A percentile compares a stretch with the other conserved stretches of the same genome.
Conservation (phyloP, 1,140 invertebrate species). For the Apolygus lucorum region DNA sequence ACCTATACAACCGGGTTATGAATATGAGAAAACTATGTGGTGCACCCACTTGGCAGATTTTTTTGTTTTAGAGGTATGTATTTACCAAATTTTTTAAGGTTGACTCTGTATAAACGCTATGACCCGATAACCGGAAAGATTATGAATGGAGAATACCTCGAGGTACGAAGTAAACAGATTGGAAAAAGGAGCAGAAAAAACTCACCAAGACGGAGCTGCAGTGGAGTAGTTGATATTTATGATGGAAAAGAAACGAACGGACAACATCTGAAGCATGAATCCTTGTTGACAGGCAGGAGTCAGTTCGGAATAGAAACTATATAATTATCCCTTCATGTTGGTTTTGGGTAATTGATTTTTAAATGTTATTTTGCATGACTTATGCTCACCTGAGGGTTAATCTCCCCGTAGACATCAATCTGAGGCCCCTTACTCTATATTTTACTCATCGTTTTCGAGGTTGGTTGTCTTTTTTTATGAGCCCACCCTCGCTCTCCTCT, state of each 20-base stretch:
- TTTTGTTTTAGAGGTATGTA: no score
- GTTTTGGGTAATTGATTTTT: conserved; percentile 34
- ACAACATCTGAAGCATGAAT: conserved; percentile 8
- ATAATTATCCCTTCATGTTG: conserved; percentile 31
- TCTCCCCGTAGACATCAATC: conserved; percentile 9
- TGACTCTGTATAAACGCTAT: no score
- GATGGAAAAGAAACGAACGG: background rate
- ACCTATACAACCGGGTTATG: no score
- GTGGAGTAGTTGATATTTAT: background rate
- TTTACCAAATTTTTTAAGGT: no score
- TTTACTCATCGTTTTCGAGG: conserved; percentile 11
- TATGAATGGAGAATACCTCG: no score
- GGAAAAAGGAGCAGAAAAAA: no score
- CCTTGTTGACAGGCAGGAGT: conserved; percentile 19
- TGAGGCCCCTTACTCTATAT: conserved; percentile 15
- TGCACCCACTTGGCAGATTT: no score
- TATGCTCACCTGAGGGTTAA: conserved; percentile 25
- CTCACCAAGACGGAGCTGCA: no score
- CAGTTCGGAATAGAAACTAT: conserved; percentile 25
- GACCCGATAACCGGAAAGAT: no score
- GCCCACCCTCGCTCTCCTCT: background rate
- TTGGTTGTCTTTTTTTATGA: conserved; percentile 1
- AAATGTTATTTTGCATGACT: conserved; percentile 32
- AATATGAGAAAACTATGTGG: no score
- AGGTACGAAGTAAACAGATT: no score